phyloP scores from a whole-genome alignment of 2,113 vertebrate genomes.

The Cricetomys ansorgei region DNA sequence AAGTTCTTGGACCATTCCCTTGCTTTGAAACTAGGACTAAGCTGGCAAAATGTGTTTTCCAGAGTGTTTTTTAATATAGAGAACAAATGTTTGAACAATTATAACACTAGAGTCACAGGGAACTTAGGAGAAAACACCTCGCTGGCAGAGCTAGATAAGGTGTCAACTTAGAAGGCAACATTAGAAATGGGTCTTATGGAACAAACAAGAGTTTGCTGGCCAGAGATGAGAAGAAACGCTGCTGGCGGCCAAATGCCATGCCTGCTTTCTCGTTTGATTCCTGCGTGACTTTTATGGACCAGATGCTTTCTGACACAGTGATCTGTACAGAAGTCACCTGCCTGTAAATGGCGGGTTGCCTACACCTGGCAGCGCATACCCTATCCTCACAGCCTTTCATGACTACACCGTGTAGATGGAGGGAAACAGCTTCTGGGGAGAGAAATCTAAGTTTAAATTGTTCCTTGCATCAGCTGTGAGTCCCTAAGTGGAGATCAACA shows the following conservation, averaged over 20 bases:
- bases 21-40: not conserved
- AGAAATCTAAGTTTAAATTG: not conserved
- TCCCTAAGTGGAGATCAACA: slow-evolving; percentile 4
- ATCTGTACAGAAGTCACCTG: slow-evolving; percentile 23
- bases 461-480: not conserved
- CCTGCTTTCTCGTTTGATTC: not conserved
- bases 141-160: not conserved
- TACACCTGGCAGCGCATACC: not conserved
- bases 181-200: slow-evolving; percentile 20
- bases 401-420: not conserved
- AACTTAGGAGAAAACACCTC: slow-evolving; percentile 31
- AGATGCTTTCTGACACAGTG: not conserved
- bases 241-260: not conserved
- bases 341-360: not conserved
- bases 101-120: not conserved
- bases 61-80: not conserved
- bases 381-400: not conserved
- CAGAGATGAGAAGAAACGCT: not conserved
- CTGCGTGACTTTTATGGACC: not conserved
- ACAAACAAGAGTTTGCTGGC: not conserved
- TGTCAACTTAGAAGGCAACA: slow-evolving; percentile 15
- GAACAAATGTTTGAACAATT: slow-evolving; percentile 12
- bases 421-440: not conserved
- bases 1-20: not conserved
- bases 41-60: not conserved